Evolutionary conservation across 2,888 invertebrate genomes (phyloP).

Genomic region (Torymus texanus): DNA sequence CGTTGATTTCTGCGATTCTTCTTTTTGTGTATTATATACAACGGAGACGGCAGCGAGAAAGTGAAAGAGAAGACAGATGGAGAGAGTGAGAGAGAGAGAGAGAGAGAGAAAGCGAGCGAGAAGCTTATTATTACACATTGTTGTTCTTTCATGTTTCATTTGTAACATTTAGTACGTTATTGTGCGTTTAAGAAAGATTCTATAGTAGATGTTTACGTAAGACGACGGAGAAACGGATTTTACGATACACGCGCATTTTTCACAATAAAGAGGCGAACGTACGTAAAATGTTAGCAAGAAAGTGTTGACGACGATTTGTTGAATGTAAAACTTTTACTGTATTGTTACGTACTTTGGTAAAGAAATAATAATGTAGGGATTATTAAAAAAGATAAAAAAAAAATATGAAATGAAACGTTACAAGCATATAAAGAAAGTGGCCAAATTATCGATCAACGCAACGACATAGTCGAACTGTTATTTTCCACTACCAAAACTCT

Average conservation of each 20-base stretch:
- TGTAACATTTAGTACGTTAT: slow-evolving; percentile 53
- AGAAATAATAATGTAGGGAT: slow-evolving; percentile 1
- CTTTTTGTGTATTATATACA: slow-evolving; percentile 35
- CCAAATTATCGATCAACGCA: slow-evolving; percentile 57
- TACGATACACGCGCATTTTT: slow-evolving; percentile 52
- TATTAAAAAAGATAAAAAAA: slow-evolving; percentile 35
- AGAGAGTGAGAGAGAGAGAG: too few relatives aligned
- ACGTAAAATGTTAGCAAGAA: slow-evolving; percentile 50
- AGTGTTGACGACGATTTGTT: slow-evolving; percentile 43
- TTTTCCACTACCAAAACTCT: slow-evolving; percentile 51
- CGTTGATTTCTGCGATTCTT: slow-evolving; percentile 35
- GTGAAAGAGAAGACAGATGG: neutral
- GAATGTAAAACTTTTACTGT: slow-evolving; percentile 58
- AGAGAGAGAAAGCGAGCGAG: neutral
- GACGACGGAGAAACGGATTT: slow-evolving; percentile 21
- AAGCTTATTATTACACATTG: slow-evolving; percentile 43
- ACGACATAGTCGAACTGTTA: slow-evolving; percentile 47
- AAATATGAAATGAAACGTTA: slow-evolving; percentile 46
- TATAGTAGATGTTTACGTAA: slow-evolving; percentile 50
- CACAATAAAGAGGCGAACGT: slow-evolving; percentile 44
- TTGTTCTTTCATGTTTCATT: slow-evolving; percentile 56
- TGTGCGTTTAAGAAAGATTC: slow-evolving; percentile 45
- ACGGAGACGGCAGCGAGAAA: slow-evolving; percentile 13
- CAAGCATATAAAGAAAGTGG: slow-evolving; percentile 50
- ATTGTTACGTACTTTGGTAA: slow-evolving; percentile 58